These are phyloP conservation scores for Tipula confusa DNA, from an alignment of 2,888 invertebrate genomes.

Conservation along the genomic window DNA sequence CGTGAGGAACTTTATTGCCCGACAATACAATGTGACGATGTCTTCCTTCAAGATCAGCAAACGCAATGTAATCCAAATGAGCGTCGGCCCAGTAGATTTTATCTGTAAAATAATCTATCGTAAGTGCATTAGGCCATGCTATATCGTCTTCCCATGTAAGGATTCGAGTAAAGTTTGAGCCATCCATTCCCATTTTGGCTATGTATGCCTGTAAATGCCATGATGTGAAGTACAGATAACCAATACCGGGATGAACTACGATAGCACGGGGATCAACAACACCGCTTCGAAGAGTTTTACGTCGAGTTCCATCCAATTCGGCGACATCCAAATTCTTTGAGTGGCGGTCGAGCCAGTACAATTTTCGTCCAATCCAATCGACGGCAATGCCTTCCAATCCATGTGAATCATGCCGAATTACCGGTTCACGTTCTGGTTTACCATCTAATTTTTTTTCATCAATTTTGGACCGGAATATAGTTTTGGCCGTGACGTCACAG, in stretches of 20 bases:
- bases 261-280: constrained; percentile 93
- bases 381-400: constrained; percentile 96
- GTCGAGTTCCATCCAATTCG: constrained; percentile 84
- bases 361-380: constrained; percentile 93
- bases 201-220: constrained; percentile 96
- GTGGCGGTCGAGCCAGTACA: constrained; percentile 96
- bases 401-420: constrained; percentile 88
- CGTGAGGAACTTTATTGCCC: constrained; percentile 83
- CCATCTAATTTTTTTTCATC: constrained; percentile 52
- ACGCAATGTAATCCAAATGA: constrained; percentile 95
- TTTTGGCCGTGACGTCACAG: constrained; percentile 94
- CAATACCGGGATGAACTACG: constrained; percentile 90
- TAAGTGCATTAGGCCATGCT: constrained; percentile 97
- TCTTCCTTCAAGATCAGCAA: constrained; percentile 86
- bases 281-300: constrained; percentile 82
- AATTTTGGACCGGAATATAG: constrained; percentile 75
- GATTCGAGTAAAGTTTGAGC: constrained; percentile 81
- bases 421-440: constrained; percentile 68
- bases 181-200: constrained; percentile 96
- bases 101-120: constrained; percentile 94
- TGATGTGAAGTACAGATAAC: constrained; percentile 90
- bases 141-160: constrained; percentile 90
- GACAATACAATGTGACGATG: constrained; percentile 78
- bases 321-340: constrained; percentile 93
- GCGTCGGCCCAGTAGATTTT: constrained; percentile 97